phyloP scores from a whole-genome alignment of 1,140 invertebrate species.

The Uloborus diversus region DNA sequence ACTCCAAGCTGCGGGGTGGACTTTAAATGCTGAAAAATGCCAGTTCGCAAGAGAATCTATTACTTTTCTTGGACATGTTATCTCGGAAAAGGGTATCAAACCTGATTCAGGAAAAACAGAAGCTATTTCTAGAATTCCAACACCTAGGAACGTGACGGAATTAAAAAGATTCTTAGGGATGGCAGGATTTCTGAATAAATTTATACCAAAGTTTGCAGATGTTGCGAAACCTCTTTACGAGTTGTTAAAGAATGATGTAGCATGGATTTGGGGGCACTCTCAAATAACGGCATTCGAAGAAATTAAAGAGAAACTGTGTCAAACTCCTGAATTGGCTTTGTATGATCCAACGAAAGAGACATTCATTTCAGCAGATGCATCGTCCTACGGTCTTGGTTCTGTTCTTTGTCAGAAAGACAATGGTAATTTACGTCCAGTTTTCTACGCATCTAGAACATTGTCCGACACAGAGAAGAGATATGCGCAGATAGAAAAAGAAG shows the following conservation, averaged over 20 bases:
- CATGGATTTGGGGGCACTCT: not conserved
- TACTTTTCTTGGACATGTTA: not conserved
- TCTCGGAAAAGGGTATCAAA: not conserved
- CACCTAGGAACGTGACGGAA: not conserved
- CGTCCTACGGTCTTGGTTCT: not conserved
- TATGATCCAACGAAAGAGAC: not conserved
- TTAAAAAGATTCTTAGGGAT: not conserved
- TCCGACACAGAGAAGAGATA: not conserved
- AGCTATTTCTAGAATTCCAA: not conserved
- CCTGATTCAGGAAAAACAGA: not conserved
- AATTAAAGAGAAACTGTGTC: not conserved
- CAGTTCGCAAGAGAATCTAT: not conserved
- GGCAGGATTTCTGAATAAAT: not conserved
- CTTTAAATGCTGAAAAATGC: not conserved
- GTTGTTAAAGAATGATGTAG: not conserved
- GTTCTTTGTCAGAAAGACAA: not conserved
- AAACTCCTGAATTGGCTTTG: not conserved
- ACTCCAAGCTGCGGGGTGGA: not conserved
- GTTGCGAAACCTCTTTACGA: not conserved
- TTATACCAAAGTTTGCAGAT: not conserved
- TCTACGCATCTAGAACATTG: not conserved
- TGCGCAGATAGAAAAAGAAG: conserved; percentile 1
- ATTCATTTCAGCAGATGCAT: not conserved
- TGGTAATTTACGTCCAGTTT: not conserved
- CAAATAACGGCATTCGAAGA: not conserved